Base-by-base conservation (phyloP, 1,140 invertebrate genomes). In the Eurosta solidaginis region DNA sequence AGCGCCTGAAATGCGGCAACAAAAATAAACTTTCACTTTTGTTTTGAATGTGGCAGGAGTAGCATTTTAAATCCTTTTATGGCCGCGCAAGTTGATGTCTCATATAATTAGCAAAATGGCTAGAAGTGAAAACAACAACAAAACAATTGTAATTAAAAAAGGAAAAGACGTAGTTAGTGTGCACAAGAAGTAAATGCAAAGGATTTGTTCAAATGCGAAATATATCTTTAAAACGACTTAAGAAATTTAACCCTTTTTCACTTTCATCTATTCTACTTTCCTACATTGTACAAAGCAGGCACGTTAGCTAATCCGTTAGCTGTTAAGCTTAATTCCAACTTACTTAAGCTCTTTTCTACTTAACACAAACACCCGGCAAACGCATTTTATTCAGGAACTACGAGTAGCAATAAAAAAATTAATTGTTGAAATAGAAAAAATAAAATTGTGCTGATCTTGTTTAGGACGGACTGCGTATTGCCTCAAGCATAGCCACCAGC, bases 41-140 rank as follows among this genome's bases (percentile, higher is more conserved):
- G 44, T 45, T 47, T 50, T 33, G 3, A 29, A 47, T 22, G 27
- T 47, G 40, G 42, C 29, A 75, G n/a, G 29, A n/a, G 42, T 25
- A 29, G 40, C 74, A 36, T 75, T 50, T 27, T 45, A 47, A 75
- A 47, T 50, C 74, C 74, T 75, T 75, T 75, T 75, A 75, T 42
- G 42, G 42, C 22, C 74, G 74, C 74, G 44, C 42, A 45, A 47
- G 36, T 75, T 75, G 44, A 33, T 42, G 74, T 22, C n/a, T 20
- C 74, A 75, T 42, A 20, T 75, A 75, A 75, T 75, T 75, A 75
- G 74, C 74, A 6, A 10, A 47, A 20, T 12, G 33, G n/a, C 59
- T 29, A 2, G 59, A 1, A 22, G 36, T 33, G 17, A 68, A 2
- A 25, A 27, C 25, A 4, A 59, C 54, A 59, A 59, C 54, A 59